These are phyloP conservation scores for Cephalophus harveyi DNA, from an alignment of 2,113 vertebrate species.

Conservation along the genomic window DNA sequence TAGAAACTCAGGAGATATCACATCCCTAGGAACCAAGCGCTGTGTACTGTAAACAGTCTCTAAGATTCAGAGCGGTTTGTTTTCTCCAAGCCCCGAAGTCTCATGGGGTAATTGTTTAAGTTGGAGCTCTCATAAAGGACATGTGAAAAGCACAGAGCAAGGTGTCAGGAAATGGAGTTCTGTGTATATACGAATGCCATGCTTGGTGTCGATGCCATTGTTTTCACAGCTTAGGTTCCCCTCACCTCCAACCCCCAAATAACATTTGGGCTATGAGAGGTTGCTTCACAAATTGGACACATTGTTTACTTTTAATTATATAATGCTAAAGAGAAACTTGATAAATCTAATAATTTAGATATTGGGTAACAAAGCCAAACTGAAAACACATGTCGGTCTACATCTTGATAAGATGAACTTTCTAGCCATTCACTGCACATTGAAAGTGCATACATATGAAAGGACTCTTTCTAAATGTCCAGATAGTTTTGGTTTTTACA, in stretches of 20 bases:
- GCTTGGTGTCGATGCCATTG: background rate
- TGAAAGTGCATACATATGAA: background rate
- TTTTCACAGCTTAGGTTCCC: conserved; percentile 13
- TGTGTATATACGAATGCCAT: background rate
- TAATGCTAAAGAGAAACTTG: background rate
- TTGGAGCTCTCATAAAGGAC: conserved; percentile 61
- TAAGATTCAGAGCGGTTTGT: conserved; percentile 20
- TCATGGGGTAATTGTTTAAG: conserved; percentile 27
- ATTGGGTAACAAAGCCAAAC: background rate
- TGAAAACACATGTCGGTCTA: background rate
- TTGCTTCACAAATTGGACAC: background rate
- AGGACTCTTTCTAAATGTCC: background rate
- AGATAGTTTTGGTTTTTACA: background rate
- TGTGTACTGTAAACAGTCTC: conserved; percentile 43
- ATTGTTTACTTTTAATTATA: background rate
- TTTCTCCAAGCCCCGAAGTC: background rate
- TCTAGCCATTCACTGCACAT: background rate
- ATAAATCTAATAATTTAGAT: background rate
- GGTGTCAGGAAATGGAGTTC: background rate
- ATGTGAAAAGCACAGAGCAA: conserved; percentile 8
- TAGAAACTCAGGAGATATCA: conserved; percentile 30
- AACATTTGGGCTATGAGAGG: background rate
- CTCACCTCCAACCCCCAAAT: fast-evolving
- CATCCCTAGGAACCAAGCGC: conserved; percentile 56
- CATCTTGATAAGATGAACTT: background rate